Percentiles rank a stretch among this genome's conserved stretches.
These are phyloP conservation scores for Aix galericulata DNA, from an alignment of 2,113 vertebrate genomes.

Conservation along the genomic window DNA sequence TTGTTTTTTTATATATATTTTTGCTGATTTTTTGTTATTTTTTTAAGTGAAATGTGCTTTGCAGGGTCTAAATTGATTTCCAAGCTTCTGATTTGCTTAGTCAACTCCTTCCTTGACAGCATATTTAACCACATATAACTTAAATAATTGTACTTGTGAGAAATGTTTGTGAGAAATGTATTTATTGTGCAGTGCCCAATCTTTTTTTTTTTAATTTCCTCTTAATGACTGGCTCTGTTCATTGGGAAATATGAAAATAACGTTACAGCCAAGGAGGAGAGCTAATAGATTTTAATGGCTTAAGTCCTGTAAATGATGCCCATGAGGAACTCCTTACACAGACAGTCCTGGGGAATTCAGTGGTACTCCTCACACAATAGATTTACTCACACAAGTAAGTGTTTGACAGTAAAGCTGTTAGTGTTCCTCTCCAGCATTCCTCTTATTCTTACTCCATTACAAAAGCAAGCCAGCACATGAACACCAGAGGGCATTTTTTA, in stretches of 20 bases:
- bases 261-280: background rate
- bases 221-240: background rate
- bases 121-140: background rate
- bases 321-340: background rate
- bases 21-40: too few relatives aligned
- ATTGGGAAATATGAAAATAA: background rate
- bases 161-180: background rate
- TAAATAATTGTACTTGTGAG: background rate
- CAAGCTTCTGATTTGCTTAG: background rate
- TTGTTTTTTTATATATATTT: too few relatives aligned
- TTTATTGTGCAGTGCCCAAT: background rate
- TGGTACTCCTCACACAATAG: background rate
- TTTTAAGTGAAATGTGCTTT: background rate
- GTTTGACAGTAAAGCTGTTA: background rate
- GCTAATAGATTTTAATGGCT: background rate
- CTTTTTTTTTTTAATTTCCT: background rate
- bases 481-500: background rate
- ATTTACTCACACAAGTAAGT: background rate
- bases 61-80: constrained; percentile 4
- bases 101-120: background rate
- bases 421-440: background rate
- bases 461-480: background rate
- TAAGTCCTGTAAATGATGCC: background rate
- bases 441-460: background rate
- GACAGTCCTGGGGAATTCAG: background rate